Evolutionary conservation across 2,113 vertebrate genomes (phyloP).

Genomic region (Aix galericulata): DNA sequence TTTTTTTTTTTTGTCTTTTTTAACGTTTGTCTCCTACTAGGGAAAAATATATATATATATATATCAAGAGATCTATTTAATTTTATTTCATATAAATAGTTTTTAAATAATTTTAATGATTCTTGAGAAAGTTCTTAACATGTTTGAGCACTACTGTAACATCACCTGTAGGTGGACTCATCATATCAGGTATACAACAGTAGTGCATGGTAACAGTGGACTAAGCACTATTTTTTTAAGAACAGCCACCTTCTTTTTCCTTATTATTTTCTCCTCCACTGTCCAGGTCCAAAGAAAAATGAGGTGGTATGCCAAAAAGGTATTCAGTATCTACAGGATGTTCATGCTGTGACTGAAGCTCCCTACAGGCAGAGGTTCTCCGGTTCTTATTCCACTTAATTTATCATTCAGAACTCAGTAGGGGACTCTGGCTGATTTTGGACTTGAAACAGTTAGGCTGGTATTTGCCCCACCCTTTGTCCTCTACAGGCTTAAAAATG

Average conservation of each 20-base stretch:
- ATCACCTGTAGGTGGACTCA: constrained; percentile 66
- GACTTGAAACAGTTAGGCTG: constrained; percentile 61
- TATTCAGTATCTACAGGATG: constrained; percentile 70
- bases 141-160: background rate
- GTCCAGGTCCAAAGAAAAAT: constrained; percentile 64
- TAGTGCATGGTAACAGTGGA: background rate
- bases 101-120: background rate
- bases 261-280: constrained; percentile 54
- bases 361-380: constrained; percentile 66
- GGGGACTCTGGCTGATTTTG: constrained; percentile 54
- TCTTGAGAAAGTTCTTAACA: background rate
- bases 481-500: constrained; percentile 28
- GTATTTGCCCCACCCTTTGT: constrained; percentile 50
- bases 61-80: background rate
- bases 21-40: too few species aligned
- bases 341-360: constrained; percentile 70
- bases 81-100: background rate
- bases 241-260: background rate
- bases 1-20: background rate
- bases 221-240: background rate
- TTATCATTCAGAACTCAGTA: constrained; percentile 64
- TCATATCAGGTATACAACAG: constrained; percentile 39
- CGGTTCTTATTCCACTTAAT: constrained; percentile 72
- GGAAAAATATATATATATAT: too few species aligned
- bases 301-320: constrained; percentile 65